Evolutionary conservation across 2,113 vertebrate genomes (phyloP).

Genomic region (Acrocephalus kingi): DNA sequence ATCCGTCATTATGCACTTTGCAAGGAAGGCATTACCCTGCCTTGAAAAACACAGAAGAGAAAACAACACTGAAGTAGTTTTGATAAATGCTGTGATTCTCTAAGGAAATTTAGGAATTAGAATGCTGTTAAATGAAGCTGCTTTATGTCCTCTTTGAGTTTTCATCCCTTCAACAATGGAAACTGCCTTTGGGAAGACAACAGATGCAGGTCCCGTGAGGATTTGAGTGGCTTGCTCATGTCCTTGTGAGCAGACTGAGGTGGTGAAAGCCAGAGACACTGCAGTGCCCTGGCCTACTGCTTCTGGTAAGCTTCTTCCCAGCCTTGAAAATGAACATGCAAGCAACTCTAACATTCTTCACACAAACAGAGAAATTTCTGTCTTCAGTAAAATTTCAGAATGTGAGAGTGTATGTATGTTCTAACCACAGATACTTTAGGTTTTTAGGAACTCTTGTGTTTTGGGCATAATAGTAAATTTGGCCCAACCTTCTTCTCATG

Average conservation of each 20-base stretch:
- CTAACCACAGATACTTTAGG: neutral
- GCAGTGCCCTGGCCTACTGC: neutral
- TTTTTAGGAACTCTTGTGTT: neutral
- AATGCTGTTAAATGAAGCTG: neutral
- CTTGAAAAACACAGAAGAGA: neutral
- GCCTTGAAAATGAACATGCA: neutral
- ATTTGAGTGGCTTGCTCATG: neutral
- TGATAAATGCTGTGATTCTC: constrained; percentile 18
- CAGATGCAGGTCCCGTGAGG: neutral
- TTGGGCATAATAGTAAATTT: neutral
- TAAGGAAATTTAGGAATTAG: neutral
- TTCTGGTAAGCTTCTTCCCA: neutral
- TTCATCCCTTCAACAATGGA: neutral
- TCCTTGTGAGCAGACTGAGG: neutral
- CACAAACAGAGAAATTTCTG: neutral
- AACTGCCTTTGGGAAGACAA: neutral
- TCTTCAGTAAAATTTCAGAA: neutral
- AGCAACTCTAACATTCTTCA: neutral
- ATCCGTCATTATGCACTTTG: neutral
- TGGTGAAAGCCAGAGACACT: neutral
- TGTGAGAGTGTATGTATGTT: neutral
- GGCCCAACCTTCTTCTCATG: neutral
- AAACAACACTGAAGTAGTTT: neutral
- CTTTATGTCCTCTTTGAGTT: neutral
- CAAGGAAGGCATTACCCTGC: neutral